These are phyloP conservation scores for Lindbergichthys nudifrons DNA, from an alignment of 2,797 vertebrate species.

Conservation along the genomic window DNA sequence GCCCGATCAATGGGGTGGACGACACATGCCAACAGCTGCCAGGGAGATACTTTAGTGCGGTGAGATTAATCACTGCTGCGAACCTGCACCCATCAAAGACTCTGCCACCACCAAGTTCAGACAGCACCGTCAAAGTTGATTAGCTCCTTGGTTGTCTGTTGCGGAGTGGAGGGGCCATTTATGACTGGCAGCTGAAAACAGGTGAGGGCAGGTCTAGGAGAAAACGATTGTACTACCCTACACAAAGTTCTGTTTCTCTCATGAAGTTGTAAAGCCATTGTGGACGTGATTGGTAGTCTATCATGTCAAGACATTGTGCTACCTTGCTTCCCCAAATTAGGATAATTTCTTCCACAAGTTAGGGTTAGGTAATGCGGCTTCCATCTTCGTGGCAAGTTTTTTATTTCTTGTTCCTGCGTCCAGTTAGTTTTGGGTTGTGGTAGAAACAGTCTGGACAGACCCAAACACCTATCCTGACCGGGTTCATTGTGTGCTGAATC, in stretches of 20 bases:
- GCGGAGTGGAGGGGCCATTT: constrained; percentile 14
- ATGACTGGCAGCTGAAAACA: constrained; percentile 43
- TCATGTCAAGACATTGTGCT: background rate
- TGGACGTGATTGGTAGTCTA: background rate
- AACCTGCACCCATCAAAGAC: constrained; percentile 61
- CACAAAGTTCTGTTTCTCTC: constrained; percentile 11
- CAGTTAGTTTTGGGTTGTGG: background rate
- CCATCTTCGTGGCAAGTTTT: too few relatives aligned
- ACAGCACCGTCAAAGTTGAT: constrained; percentile 67
- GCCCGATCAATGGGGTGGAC: constrained; percentile 77
- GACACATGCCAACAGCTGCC: constrained; percentile 76
- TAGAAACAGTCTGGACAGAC: constrained; percentile 1
- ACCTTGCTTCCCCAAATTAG: constrained; percentile 2
- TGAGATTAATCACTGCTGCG: constrained; percentile 71
- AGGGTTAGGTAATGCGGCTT: too few relatives aligned
- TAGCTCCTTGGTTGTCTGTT: constrained; percentile 49
- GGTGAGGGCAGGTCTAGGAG: constrained; percentile 8
- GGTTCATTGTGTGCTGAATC: too few relatives aligned
- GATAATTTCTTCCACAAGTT: background rate
- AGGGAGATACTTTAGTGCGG: constrained; percentile 70
- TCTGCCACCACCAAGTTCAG: constrained; percentile 48
- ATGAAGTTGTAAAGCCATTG: background rate
- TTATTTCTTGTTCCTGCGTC: too few relatives aligned
- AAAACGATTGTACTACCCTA: constrained; percentile 8
- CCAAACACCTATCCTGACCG: background rate